Evolutionary conservation across 2,797 vertebrate species (phyloP).

Genomic region (Pipistrellus kuhlii): DNA sequence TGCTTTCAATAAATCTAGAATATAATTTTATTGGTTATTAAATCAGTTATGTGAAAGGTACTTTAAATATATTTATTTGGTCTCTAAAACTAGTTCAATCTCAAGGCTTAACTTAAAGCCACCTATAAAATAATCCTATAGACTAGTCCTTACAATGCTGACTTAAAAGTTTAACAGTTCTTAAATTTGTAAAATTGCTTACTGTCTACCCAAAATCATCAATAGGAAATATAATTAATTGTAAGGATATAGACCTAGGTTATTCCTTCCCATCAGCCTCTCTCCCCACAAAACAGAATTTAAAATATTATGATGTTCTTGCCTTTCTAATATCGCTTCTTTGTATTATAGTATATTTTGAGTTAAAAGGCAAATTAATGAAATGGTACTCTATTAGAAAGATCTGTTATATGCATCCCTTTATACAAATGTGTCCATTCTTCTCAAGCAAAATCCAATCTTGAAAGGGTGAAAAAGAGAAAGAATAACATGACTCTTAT

Average conservation of each 20-base stretch:
- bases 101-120: not conserved
- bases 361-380: conserved; percentile 61
- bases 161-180: not conserved
- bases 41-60: not conserved
- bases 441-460: conserved; percentile 75
- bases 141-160: not conserved
- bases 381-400: not conserved
- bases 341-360: conserved; percentile 8
- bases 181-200: conserved; percentile 1
- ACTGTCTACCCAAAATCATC: not conserved
- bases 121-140: not conserved
- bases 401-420: conserved; percentile 41
- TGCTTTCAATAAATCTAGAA: conserved; percentile 25
- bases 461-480: conserved; percentile 66
- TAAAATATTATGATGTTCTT: not conserved
- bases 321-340: not conserved
- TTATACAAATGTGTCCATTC: conserved; percentile 63
- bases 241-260: conserved; percentile 25
- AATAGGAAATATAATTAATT: not conserved
- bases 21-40: not conserved
- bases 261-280: not conserved
- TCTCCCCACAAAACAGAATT: not conserved
- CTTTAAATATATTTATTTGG: not conserved
- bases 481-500: conserved; percentile 47
- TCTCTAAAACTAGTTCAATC: conserved; percentile 3